These are phyloP conservation scores for Micrasema longulum DNA, from an alignment of 1,140 invertebrate genomes.

Conservation along the genomic window DNA sequence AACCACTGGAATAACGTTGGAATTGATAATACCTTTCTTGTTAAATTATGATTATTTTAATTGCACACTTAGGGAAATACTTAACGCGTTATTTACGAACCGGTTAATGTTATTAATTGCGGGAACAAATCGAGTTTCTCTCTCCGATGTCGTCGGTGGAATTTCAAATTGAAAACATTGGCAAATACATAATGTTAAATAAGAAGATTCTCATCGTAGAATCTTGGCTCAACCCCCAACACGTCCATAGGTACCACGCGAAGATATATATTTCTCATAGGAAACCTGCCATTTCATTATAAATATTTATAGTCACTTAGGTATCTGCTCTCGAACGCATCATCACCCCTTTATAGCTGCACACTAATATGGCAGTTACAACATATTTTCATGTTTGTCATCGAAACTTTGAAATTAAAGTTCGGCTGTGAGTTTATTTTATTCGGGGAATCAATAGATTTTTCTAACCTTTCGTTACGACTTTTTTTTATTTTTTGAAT, in stretches of 20 bases:
- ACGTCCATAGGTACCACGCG: slow-evolving; percentile 3
- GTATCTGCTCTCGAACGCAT: slow-evolving; percentile 33
- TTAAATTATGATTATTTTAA: background rate
- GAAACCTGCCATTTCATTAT: slow-evolving; percentile 45
- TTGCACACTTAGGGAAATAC: background rate
- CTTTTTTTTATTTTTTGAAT: no score
- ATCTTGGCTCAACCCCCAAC: slow-evolving; percentile 4
- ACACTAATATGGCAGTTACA: no score
- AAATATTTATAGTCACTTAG: slow-evolving; percentile 48
- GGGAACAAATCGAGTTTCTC: slow-evolving; percentile 24
- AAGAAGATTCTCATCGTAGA: background rate
- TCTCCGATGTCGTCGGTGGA: slow-evolving; percentile 14
- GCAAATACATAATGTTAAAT: background rate
- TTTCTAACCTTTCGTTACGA: no score
- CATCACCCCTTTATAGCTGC: background rate
- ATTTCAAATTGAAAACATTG: slow-evolving; percentile 25
- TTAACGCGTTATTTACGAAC: background rate
- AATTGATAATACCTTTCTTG: no score
- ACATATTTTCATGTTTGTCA: no score
- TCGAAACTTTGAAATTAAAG: no score
- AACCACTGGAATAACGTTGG: no score
- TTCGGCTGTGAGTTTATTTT: no score
- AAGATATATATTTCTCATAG: slow-evolving; percentile 10
- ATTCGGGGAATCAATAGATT: no score
- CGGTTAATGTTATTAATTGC: slow-evolving; percentile 27